A percentile compares a stretch with the other conserved stretches of the same genome.
phyloP scores from a whole-genome alignment of 2,797 vertebrate genomes.

The Syncerus caffer region DNA sequence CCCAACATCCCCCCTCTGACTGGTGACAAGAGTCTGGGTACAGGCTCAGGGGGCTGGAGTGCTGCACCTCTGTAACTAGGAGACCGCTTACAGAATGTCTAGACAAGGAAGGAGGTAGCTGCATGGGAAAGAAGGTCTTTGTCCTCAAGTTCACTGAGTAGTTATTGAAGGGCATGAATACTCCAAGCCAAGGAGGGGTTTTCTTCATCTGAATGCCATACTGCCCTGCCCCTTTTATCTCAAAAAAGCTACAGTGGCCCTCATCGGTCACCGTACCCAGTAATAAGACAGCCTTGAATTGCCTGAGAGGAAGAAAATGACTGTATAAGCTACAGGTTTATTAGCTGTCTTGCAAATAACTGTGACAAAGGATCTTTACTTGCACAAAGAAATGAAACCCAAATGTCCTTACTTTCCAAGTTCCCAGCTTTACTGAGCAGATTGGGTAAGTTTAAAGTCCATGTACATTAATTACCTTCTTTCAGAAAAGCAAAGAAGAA shows the following conservation, averaged over 20 bases:
- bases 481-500: conserved; percentile 1
- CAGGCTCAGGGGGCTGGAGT: not conserved
- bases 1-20: not conserved
- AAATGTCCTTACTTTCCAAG: not conserved
- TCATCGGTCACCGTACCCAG: not conserved
- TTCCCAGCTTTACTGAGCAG: not conserved
- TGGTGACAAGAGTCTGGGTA: not conserved
- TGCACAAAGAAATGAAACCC: not conserved
- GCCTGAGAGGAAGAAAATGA: conserved; percentile 37
- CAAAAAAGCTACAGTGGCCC: not conserved
- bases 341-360: not conserved
- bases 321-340: not conserved
- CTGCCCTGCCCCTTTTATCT: not conserved
- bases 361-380: not conserved
- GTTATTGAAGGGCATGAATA: conserved; percentile 55
- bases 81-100: conserved; percentile 68
- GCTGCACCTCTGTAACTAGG: conserved; percentile 59
- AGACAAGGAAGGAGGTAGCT: conserved; percentile 58
- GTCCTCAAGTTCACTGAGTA: conserved; percentile 56
- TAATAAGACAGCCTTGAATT: not conserved
- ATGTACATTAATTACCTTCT: not conserved
- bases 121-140: conserved; percentile 57
- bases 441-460: not conserved
- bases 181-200: not conserved
- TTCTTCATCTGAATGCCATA: conserved; percentile 36